These are phyloP conservation scores for Leistus spinibarbis DNA, from an alignment of 2,888 invertebrate species.

Conservation along the genomic window DNA sequence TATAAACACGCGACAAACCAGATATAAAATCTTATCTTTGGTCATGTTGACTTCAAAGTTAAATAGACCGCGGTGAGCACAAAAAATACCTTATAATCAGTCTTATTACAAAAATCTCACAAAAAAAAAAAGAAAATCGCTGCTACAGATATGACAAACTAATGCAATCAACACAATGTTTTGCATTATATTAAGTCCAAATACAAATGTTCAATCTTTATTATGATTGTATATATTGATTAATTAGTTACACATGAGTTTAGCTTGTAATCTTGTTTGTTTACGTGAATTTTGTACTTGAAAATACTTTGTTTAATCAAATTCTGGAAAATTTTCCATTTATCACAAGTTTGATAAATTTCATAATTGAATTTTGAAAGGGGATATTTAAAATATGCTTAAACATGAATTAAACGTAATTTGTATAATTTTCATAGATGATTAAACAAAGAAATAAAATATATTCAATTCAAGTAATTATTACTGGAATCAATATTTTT, in stretches of 20 bases:
- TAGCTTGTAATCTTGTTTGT: background rate
- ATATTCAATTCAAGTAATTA: too few relatives aligned
- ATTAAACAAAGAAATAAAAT: too few relatives aligned
- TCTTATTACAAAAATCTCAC: background rate
- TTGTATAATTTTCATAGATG: too few relatives aligned
- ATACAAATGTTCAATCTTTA: background rate
- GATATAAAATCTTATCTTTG: conserved; percentile 30
- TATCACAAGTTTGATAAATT: too few relatives aligned
- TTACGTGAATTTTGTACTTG: background rate
- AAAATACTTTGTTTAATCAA: background rate
- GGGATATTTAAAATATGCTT: too few relatives aligned
- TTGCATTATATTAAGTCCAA: background rate
- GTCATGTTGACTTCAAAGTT: conserved; percentile 21
- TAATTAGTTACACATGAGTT: background rate
- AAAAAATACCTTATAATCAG: background rate
- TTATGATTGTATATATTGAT: background rate
- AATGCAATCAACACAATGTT: background rate
- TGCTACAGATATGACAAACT: background rate
- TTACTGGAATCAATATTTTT: too few relatives aligned
- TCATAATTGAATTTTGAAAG: too few relatives aligned
- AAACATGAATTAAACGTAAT: too few relatives aligned
- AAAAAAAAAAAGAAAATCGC: background rate
- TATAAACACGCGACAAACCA: conserved; percentile 12
- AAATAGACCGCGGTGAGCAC: conserved; percentile 11
- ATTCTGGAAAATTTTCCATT: background rate